Evolutionary conservation across 1,140 invertebrate species (phyloP), one percentile per base, ranked within the genome.

Genomic region (Plectrocnemia conspersa): DNA sequence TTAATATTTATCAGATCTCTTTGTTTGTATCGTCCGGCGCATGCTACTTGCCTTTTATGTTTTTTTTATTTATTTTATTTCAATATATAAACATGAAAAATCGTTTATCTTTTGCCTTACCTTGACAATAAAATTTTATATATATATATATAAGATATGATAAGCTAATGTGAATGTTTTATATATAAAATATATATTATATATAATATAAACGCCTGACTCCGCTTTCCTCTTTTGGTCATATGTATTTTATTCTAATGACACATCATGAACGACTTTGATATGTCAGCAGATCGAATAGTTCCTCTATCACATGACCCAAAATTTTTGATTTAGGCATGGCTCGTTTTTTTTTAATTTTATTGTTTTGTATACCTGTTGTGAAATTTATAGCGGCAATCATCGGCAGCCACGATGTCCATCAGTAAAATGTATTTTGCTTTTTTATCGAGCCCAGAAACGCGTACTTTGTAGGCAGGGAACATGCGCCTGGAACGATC

Each of bases 381-480:
- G 78, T 93, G 90, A 81, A 93, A 94, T 81, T 93, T 92, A 82
- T 93, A 93, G 80, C 88, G 83, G 79, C 88, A 91, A 80, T 93
- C 89, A 77, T 93, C 89, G 59, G 89, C 87, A 66, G 89, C 86
- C 67, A 91, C 88, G 77, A 92, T 91, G 82, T 93, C 89, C 86
- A 93, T 90, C 74, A 95, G 82, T 64, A 93, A 82, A 73, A 93
- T 92, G 82, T 93, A 94, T 82, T 93, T 93, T 78, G 89, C 87
- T 79, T 90, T 86, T 80, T 89, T 90, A 82, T 94, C 90, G 78
- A 93, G 83, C 69, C 90, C 90, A 73, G 87, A 88, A 66, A 91
- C 85, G 76, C 88, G 85, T 74, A 90, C 88, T 83, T 89, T 89
- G 85, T 87, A 90, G 77, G 88, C 87, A 78, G 88, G 88, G 81